Conservation (phyloP, 2,888 invertebrate genomes). For the Oligia latruncula region DNA sequence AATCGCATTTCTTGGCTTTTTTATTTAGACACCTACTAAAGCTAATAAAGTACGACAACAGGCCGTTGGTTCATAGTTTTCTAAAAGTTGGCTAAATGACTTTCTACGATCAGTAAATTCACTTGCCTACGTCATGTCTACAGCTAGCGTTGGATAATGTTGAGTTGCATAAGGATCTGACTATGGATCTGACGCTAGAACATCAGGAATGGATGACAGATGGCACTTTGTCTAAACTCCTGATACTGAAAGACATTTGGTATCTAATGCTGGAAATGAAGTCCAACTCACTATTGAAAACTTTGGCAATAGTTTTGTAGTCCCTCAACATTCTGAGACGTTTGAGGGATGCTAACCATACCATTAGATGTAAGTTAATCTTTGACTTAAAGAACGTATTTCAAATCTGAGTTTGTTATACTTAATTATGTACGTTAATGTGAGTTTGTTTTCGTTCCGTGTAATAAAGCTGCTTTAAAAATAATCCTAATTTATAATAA, state of each 20-base stretch:
- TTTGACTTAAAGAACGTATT: background rate
- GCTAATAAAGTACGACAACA: conserved; percentile 13
- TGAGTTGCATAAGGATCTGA: background rate
- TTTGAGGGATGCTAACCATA: background rate
- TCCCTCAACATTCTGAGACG: background rate
- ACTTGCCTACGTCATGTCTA: background rate
- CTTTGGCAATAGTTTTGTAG: background rate
- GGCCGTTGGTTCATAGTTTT: background rate
- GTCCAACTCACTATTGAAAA: background rate
- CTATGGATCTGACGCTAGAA: background rate
- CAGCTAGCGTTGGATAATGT: background rate
- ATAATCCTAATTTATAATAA: background rate
- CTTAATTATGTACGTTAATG: background rate
- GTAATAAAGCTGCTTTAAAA: conserved; percentile 1
- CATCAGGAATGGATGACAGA: background rate
- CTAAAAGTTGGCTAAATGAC: background rate
- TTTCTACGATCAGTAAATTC: conserved; percentile 6
- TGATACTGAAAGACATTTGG: background rate
- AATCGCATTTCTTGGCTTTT: conserved; percentile 18
- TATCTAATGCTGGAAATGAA: background rate
- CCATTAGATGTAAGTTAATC: background rate
- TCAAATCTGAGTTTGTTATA: background rate
- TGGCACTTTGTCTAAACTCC: too few relatives aligned
- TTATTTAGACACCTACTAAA: background rate
- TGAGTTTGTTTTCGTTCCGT: background rate